A percentile compares a stretch with the other conserved stretches of the same genome.
These are phyloP conservation scores for Microplitis mediator DNA, from an alignment of 1,140 invertebrate species.

Conservation along the genomic window DNA sequence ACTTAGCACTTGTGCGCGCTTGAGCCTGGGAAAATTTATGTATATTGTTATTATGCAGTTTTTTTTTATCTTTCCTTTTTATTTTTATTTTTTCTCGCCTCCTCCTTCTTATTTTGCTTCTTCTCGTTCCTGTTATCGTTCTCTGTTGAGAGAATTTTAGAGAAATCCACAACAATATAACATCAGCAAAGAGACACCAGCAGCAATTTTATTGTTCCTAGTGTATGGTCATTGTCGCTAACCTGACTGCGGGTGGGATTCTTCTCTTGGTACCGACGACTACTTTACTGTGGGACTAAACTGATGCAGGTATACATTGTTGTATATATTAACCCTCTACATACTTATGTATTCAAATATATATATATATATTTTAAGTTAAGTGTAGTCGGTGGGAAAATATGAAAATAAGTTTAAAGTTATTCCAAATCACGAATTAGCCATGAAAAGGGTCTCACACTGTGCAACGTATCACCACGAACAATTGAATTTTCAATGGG, in stretches of 20 bases:
- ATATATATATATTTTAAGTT: background rate
- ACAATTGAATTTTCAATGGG: conserved; percentile 36
- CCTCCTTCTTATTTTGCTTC: background rate
- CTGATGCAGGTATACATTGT: background rate
- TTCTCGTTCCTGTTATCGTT: background rate
- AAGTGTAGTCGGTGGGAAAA: conserved; percentile 21
- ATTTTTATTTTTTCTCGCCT: background rate
- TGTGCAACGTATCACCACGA: background rate
- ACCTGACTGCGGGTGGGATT: background rate
- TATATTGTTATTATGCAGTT: background rate
- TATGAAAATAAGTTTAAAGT: conserved; percentile 47
- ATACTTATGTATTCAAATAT: conserved; percentile 1
- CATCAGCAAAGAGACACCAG: conserved; percentile 8
- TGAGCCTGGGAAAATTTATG: background rate
- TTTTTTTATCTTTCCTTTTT: background rate
- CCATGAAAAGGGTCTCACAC: conserved; percentile 28
- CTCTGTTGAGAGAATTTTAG: no score
- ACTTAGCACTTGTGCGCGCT: background rate
- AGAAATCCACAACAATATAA: background rate
- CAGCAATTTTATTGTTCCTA: conserved; percentile 12
- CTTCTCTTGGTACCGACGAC: background rate
- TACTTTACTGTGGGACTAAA: background rate
- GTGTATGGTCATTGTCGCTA: background rate
- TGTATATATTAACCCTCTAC: background rate
- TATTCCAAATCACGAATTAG: conserved; percentile 55